Evolutionary conservation across 2,888 invertebrate species (phyloP).

Genomic region (Eurois occulta): DNA sequence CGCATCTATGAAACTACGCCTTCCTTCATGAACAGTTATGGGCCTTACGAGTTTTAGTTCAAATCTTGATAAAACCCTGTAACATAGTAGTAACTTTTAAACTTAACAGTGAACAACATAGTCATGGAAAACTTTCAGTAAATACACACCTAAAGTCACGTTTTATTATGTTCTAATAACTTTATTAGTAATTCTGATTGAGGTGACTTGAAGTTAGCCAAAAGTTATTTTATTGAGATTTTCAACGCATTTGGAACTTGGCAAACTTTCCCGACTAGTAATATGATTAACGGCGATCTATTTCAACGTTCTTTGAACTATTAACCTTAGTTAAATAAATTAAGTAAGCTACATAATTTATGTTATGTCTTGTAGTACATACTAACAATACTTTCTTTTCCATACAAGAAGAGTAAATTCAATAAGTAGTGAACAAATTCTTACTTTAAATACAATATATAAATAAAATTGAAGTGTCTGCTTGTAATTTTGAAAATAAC

Average conservation of each 20-base stretch:
- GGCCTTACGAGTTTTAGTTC: no score
- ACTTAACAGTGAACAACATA: neutral
- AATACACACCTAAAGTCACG: neutral
- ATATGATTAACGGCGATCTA: slow-evolving; percentile 32
- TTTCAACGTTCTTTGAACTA: slow-evolving; percentile 21
- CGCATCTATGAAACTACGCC: no score
- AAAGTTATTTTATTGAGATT: slow-evolving; percentile 31
- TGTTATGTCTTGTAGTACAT: neutral
- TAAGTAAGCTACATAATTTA: neutral
- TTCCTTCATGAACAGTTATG: no score
- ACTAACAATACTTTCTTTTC: neutral
- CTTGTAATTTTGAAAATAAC: no score
- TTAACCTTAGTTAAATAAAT: neutral
- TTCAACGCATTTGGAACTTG: slow-evolving; percentile 33
- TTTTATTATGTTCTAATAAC: neutral
- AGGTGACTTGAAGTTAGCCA: slow-evolving; percentile 20
- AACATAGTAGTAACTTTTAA: no score
- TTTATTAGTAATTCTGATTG: neutral
- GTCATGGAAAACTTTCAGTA: neutral
- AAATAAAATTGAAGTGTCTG: no score
- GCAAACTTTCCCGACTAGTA: slow-evolving; percentile 21
- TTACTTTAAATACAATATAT: no score
- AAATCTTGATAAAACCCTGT: no score
- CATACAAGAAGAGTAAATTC: neutral
- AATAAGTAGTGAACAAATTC: neutral